Base-by-base conservation (phyloP, 2,888 invertebrate genomes). In the Rhagonycha fulva region DNA sequence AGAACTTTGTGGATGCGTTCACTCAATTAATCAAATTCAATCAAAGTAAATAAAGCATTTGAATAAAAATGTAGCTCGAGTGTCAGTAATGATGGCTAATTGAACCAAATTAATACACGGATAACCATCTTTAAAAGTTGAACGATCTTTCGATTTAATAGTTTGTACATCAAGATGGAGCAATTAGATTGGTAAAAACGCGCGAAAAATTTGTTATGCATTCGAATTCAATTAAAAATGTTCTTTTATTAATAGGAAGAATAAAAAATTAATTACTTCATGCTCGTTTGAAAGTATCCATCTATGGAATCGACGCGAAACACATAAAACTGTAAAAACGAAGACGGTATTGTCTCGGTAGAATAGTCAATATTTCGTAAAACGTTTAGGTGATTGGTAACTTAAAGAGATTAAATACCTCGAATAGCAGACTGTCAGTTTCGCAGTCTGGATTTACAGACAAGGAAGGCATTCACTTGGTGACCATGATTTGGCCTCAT, bases 401-500 rank as follows among this genome's bases (percentile, higher is more conserved):
- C 47, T n/a, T n/a, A 47, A 47, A 47, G 63, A 66, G 63, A 66
- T 66, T 24, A 66, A 24, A 66, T 66, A 24, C 63, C 63, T 24
- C 63, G 63, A 66, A 66, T 66, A 66, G 63, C 63, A 62, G 19
- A 24, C 62, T 24, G 24, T 24, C n/a, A 66, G 63, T 24, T 63
- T 66, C 24, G 63, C 63, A 66, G 63, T 66, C 63, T 66, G 63
- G 63, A 66, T 66, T 66, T 12, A 66, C 63, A 66, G 63, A 66
- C 63, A 66, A 66, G 63, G 63, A 66, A 66, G 63, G 63, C 63
- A 66, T 66, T 66, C 63, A 66, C 63, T 66, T 66, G 26, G 63
- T 66, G 63, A 66, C 63, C 63, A 66, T 66, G 63, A 26, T 66
- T 66, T 66, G 63, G 63, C 63, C 63, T 66, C 63, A 66, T 66